Evolutionary conservation across 2,113 vertebrate species (phyloP), one percentile per base, ranked within the genome.

Genomic region (Larimichthys crocea): DNA sequence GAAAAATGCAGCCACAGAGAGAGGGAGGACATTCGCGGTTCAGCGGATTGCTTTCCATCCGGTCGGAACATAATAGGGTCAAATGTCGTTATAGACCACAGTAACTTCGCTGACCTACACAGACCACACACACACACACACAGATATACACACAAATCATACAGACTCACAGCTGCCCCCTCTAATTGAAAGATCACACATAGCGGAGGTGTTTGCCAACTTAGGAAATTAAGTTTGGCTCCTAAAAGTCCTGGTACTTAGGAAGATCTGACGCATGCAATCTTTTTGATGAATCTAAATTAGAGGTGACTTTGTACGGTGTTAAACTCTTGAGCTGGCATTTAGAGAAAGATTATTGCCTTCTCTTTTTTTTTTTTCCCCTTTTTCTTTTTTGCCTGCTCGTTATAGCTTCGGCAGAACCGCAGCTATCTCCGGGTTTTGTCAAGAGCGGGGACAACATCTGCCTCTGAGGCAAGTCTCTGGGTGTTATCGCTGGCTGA

Each of bases 291-390:
- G 79, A 89, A 92, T 90, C 89, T 83, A 76, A 92, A 89, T 89
- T 86, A 80, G 86, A 89, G 88, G 92, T 91, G 91, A 94, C 91
- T 91, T 92, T 92, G 89, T 65, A n/a, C 71, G 26, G 78, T 57
- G 86, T 82, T 86, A 83, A 88, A 91, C 62, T 76, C 84, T 40
- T 80, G 69, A 87, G 74, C 76, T 85, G 85, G 86, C 87, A 68
- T 89, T 86, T 84, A 80, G 52, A 83, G 80, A 77, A 63, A 84
- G 78, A 88, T 88, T 89, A 86, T 81, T 67, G 70, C 68, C 14
- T 62, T 64, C 46, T 74, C 53, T 40, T 62, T 50, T 62, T 52
- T 31, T 31, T 4, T n/a, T n/a, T n/a, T n/a, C 29, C 6, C 46
- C 44, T 50, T 52, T 75, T 75, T 79, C 59, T 55, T 48, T 61